Conservation (phyloP, 2,888 invertebrate genomes). For the Cephus runcator region DNA sequence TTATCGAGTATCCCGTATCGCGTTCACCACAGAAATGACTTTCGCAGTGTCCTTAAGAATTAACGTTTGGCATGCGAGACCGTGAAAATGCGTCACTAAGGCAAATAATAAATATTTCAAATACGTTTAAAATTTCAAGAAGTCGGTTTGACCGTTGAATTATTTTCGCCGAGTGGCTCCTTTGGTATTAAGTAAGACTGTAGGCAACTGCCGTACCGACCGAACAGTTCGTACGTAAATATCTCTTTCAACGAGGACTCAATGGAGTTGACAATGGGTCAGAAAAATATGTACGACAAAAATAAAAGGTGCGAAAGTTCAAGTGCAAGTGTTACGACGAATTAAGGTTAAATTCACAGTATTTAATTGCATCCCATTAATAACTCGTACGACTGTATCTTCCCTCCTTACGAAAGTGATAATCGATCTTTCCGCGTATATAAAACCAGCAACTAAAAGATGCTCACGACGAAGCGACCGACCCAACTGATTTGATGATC, state of each 20-base stretch:
- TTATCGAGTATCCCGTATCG: not conserved
- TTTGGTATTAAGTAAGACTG: not conserved
- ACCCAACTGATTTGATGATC: slow-evolving; percentile 23
- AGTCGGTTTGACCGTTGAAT: not conserved
- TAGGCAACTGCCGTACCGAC: not conserved
- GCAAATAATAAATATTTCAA: slow-evolving; percentile 38
- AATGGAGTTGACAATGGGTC: not conserved
- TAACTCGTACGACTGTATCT: not conserved
- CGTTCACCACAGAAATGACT: not conserved
- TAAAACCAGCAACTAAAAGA: not conserved
- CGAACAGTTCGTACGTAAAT: not conserved
- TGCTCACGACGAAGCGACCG: not conserved
- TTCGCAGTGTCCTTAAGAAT: not conserved
- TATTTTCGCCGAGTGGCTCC: not conserved
- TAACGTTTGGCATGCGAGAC: not conserved
- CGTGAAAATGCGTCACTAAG: slow-evolving; percentile 5
- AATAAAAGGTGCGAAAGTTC: not conserved
- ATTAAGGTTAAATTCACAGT: not conserved
- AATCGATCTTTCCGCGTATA: not conserved
- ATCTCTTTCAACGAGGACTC: not conserved
- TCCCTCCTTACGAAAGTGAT: not conserved
- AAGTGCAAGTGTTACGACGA: not conserved
- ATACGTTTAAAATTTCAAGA: slow-evolving; percentile 9
- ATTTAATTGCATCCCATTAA: not conserved
- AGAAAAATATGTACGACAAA: not conserved